Evolutionary conservation across 2,888 invertebrate genomes (phyloP).

Genomic region (Drosophila heteroneura): DNA sequence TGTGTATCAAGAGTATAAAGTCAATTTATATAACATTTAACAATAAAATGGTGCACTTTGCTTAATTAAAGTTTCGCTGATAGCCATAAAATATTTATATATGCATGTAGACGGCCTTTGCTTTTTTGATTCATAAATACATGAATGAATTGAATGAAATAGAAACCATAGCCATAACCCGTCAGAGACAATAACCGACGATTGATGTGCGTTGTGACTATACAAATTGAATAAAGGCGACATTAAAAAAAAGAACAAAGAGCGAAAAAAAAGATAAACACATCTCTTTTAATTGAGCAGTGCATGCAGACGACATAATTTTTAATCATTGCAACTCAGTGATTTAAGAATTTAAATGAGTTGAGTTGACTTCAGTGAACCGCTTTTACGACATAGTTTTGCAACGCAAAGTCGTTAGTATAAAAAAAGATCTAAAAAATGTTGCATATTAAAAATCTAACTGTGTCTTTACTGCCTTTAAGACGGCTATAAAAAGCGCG

Average conservation of each 20-base stretch:
- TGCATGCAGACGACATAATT: neutral
- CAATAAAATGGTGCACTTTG: neutral
- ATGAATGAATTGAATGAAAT: neutral
- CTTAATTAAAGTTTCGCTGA: neutral
- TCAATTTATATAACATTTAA: neutral
- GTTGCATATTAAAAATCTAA: neutral
- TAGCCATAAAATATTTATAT: neutral
- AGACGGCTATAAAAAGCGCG: neutral
- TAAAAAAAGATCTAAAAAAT: neutral
- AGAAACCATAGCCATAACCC: neutral
- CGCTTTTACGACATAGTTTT: neutral
- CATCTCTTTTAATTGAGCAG: neutral
- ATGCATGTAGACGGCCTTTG: neutral
- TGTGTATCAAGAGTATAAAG: neutral
- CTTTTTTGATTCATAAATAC: neutral
- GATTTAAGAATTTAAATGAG: neutral
- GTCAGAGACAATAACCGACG: neutral
- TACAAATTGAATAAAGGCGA: neutral
- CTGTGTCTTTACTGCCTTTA: neutral
- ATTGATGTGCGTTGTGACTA: neutral
- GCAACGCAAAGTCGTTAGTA: neutral
- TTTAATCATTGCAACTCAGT: conserved; percentile 2
- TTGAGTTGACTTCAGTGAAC: neutral
- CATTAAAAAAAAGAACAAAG: neutral
- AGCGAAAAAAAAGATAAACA: neutral